Evolutionary conservation across 2,888 invertebrate species (phyloP).

Genomic region (Cephus runcator): DNA sequence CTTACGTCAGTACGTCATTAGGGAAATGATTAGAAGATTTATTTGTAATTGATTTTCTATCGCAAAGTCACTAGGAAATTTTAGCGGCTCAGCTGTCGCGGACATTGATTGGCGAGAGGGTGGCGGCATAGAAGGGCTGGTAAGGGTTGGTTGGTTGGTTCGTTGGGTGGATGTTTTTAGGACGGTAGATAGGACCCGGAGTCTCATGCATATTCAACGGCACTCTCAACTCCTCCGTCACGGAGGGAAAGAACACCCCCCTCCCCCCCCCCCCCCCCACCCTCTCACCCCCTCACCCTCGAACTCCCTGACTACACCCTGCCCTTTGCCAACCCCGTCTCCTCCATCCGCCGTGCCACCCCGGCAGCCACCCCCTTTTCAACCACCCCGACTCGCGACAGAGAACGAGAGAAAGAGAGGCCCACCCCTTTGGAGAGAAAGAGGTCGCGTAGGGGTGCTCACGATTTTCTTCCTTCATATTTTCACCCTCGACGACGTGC

Average conservation of each 20-base stretch:
- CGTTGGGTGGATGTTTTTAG: slow-evolving; percentile 62
- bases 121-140: slow-evolving; percentile 22
- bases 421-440: slow-evolving; percentile 31
- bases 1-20: background rate
- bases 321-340: slow-evolving; percentile 40
- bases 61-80: slow-evolving; percentile 44
- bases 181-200: slow-evolving; percentile 62
- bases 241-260: slow-evolving; percentile 65
- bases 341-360: background rate
- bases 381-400: slow-evolving; percentile 41
- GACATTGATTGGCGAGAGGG: slow-evolving; percentile 63
- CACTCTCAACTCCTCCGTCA: slow-evolving; percentile 66
- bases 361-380: slow-evolving; percentile 34
- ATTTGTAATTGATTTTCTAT: background rate
- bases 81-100: slow-evolving; percentile 45
- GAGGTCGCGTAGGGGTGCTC: slow-evolving; percentile 39
- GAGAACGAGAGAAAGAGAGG: slow-evolving; percentile 46
- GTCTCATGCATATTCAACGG: slow-evolving; percentile 66
- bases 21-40: background rate
- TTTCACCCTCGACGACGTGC: slow-evolving; percentile 15
- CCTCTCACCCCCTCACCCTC: slow-evolving; percentile 33
- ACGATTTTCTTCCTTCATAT: slow-evolving; percentile 45
- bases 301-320: slow-evolving; percentile 28
- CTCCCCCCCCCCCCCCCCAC: slow-evolving; percentile 51
- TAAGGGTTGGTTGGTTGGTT: slow-evolving; percentile 31